Base-by-base conservation (phyloP, 2,888 invertebrate genomes). In the Phania funesta region DNA sequence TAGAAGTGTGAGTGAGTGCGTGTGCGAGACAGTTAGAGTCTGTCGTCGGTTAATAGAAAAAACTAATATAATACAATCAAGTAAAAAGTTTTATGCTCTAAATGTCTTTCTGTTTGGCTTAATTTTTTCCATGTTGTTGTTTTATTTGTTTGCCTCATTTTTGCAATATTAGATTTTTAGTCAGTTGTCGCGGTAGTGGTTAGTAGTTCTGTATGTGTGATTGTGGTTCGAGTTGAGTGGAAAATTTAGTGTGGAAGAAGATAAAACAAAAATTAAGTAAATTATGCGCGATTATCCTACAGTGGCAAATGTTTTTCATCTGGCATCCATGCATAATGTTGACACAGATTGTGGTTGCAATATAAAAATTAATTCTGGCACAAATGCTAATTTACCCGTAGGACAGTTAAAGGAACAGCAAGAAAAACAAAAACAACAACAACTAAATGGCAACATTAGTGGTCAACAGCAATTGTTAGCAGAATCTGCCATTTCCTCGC, bases 261-360 rank as follows among this genome's bases (percentile, higher is more conserved):
- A 75, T 56, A 67, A 75, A 65, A 58, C 26, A 16, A 44, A 60
- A 58, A 80, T 65, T 68, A 64, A 65, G 35, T 56, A 38, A 41
- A 84, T 80, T 81, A 91, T 91, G 90, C 88, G 88, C 83, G 89
- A 90, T 86, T 89, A 89, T 88, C 88, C 88, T 9, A 86, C 87
- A 64, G 87, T 90, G 84, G 90, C 90, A 74, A 90, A 89, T 87
- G 90, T 91, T 32, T 91, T 90, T 86, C 90, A 90, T 67, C 89
- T 87, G 73, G 87, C 87, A 56, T 90, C 90, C 67, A 86, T 87
- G 32, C 89, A 88, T 70, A 88, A 87, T 77, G 87, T 88, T 56
- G 88, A 89, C 80, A 87, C 85, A 64, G 83, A 87, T 70, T 84
- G 80, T 41, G 60, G 62, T 54, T 62, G 68, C 50, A 71, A 64